Evolutionary conservation across 2,888 invertebrate species (phyloP).

Genomic region (Brachycybe producta): DNA sequence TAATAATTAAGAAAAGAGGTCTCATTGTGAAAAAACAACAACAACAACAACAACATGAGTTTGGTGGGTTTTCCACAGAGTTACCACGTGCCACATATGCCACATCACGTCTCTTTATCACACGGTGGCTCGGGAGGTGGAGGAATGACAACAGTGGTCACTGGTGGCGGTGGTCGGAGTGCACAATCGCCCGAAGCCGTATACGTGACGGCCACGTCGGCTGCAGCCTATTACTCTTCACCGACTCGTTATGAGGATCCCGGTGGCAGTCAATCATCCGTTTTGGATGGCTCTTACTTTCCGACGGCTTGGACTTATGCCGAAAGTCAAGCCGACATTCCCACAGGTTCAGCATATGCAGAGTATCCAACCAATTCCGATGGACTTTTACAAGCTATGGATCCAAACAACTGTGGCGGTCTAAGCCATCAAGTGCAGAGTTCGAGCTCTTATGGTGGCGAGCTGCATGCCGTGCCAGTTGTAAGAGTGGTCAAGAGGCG

Average conservation of each 20-base stretch:
- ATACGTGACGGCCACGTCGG: conserved; percentile 6
- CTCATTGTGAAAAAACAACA: no score
- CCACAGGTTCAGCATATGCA: conserved; percentile 2
- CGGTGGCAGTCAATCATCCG: not conserved
- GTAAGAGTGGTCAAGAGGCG: conserved; percentile 58
- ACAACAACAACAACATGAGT: no score
- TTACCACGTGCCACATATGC: not conserved
- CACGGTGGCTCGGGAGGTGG: not conserved
- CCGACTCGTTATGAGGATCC: conserved; percentile 6
- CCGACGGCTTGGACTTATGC: conserved; percentile 9
- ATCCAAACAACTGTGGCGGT: not conserved
- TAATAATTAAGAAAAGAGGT: no score
- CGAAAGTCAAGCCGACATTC: not conserved
- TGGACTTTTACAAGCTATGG: not conserved
- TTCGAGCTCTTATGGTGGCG: not conserved
- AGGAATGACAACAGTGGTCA: not conserved
- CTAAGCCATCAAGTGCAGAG: not conserved
- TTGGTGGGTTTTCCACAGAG: conserved; percentile 2
- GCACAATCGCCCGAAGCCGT: conserved; percentile 10
- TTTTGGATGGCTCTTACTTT: conserved; percentile 10
- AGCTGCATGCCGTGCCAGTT: conserved; percentile 29
- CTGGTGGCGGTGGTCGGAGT: not conserved
- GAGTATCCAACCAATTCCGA: not conserved
- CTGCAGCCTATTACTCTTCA: conserved; percentile 7
- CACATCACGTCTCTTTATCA: not conserved